A percentile compares a stretch with the other conserved stretches of the same genome.
phyloP scores from a whole-genome alignment of 2,888 invertebrate genomes.

The Saturnia japonica region DNA sequence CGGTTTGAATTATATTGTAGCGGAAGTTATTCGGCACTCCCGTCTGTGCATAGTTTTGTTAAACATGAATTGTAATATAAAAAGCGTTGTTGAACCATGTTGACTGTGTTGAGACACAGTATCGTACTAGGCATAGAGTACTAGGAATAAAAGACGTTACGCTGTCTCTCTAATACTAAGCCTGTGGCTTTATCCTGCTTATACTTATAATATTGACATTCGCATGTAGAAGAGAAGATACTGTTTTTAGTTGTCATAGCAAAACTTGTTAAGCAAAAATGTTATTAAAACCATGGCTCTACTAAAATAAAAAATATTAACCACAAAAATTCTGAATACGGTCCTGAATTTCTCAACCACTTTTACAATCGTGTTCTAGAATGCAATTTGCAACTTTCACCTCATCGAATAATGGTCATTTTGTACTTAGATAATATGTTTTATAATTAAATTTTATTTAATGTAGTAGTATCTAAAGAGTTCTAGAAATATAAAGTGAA shows the following conservation, averaged over 20 bases:
- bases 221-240: no score
- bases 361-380: slow-evolving; percentile 32
- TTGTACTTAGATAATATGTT: not conserved
- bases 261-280: not conserved
- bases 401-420: slow-evolving; percentile 32
- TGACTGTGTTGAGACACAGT: no score
- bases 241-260: not conserved
- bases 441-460: not conserved
- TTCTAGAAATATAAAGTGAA: no score
- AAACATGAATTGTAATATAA: no score
- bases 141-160: not conserved
- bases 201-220: no score
- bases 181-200: no score
- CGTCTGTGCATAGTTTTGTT: no score
- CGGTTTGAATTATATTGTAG: no score
- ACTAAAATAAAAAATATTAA: not conserved
- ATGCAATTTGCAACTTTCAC: slow-evolving; percentile 57
- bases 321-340: not conserved
- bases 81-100: no score
- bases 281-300: not conserved
- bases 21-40: no score
- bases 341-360: slow-evolving; percentile 30
- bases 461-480: not conserved
- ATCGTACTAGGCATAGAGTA: no score
- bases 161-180: no score